Conservation (phyloP, 2,888 invertebrate genomes). For the Agriopis aurantiaria region DNA sequence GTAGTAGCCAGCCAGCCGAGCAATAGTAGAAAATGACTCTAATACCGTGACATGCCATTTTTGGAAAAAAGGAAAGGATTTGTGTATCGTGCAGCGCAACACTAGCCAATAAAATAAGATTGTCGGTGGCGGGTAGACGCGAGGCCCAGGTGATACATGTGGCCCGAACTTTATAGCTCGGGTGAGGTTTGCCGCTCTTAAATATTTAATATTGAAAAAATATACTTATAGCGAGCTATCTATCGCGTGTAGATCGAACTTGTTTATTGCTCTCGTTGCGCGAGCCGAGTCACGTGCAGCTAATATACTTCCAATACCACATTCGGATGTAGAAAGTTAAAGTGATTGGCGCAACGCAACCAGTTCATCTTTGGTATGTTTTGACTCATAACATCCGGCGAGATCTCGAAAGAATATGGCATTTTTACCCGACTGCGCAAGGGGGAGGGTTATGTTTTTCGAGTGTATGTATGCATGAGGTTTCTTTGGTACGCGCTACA, state of each 20-base stretch:
- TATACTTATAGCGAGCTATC: conserved; percentile 57
- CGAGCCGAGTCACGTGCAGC: conserved; percentile 47
- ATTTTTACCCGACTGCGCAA: neutral
- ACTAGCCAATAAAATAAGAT: conserved; percentile 77
- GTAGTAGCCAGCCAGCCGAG: too few relatives aligned
- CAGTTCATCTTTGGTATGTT: conserved; percentile 3
- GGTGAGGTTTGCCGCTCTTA: conserved; percentile 79
- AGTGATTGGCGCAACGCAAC: conserved; percentile 35
- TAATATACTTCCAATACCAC: conserved; percentile 47
- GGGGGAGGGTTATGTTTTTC: too few relatives aligned
- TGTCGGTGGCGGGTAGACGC: conserved; percentile 69
- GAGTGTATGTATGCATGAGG: too few relatives aligned
- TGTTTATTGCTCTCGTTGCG: conserved; percentile 61
- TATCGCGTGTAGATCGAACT: conserved; percentile 68
- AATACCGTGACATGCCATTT: neutral
- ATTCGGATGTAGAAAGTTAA: conserved; percentile 31
- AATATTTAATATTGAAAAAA: conserved; percentile 81
- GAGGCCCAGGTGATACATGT: conserved; percentile 80
- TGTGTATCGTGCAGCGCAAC: conserved; percentile 46
- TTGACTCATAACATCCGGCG: conserved; percentile 1
- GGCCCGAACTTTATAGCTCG: conserved; percentile 77
- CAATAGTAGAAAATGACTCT: too few relatives aligned
- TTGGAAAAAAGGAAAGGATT: neutral
- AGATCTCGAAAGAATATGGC: neutral
- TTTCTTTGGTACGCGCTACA: too few relatives aligned